A percentile compares a stretch with the other conserved stretches of the same genome.
phyloP scores from a whole-genome alignment of 2,888 invertebrate genomes.

The Platerodrilus igneus region DNA sequence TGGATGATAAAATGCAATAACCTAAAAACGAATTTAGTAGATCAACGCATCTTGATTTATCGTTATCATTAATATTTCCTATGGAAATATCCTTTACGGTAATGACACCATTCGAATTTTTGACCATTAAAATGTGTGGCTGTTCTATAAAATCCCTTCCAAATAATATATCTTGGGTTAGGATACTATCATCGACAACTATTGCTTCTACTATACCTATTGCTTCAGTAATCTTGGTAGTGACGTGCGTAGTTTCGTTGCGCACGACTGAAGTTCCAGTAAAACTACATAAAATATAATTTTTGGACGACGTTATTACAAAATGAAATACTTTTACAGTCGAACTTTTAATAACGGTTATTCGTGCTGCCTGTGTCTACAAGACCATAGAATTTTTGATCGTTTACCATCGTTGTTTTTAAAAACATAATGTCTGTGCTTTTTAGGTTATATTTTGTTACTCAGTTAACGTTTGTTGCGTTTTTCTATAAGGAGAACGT shows the following conservation, averaged over 20 bases:
- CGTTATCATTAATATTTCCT: background rate
- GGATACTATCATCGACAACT: background rate
- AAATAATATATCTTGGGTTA: constrained; percentile 7
- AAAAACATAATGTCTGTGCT: constrained; percentile 8
- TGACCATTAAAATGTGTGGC: constrained; percentile 2
- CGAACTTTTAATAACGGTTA: constrained; percentile 8
- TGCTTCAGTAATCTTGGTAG: constrained; percentile 4
- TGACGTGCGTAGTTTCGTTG: background rate
- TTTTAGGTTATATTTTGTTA: background rate
- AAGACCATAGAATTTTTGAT: constrained; percentile 6
- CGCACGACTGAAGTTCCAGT: constrained; percentile 1
- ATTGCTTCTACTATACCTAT: constrained; percentile 4
- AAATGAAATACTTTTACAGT: constrained; percentile 5
- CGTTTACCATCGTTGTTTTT: constrained; percentile 3
- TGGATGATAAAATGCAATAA: constrained; percentile 5
- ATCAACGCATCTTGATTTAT: background rate
- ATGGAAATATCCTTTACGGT: too few species aligned
- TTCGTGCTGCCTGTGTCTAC: constrained; percentile 8
- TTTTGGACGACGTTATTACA: too few species aligned
- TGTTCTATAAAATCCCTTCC: constrained; percentile 11
- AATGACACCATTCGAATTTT: background rate
- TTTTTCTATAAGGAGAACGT: too few species aligned
- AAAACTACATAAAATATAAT: constrained; percentile 6
- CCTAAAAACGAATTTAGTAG: constrained; percentile 2
- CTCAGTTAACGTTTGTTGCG: constrained; percentile 1